Percentiles rank a stretch among this genome's conserved stretches.
phyloP scores from a whole-genome alignment of 23 tunicate genomes.

The Ascidia mentula region DNA sequence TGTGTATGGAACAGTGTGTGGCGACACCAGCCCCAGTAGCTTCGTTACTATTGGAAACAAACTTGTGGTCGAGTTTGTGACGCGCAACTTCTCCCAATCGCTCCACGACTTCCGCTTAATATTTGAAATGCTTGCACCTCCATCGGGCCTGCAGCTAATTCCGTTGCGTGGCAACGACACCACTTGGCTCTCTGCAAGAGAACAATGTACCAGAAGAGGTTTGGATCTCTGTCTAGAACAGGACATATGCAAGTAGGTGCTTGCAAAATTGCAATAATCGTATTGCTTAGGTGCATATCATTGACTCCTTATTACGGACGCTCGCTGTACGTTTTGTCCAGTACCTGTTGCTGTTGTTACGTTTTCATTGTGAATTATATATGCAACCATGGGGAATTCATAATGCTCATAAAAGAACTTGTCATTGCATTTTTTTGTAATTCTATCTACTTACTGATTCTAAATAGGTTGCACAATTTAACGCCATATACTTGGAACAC shows the following conservation, averaged over 20 bases:
- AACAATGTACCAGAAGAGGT: conserved; percentile 10
- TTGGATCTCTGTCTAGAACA: conserved; percentile 34
- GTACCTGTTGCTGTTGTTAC: no score
- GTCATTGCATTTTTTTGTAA: no score
- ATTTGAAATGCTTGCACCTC: conserved; percentile 50
- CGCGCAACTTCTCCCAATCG: not conserved
- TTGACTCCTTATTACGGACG: no score
- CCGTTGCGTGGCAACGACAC: not conserved
- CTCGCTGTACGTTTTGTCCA: no score
- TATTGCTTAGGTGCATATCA: no score
- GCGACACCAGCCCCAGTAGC: conserved; percentile 11
- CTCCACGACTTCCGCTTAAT: conserved; percentile 26
- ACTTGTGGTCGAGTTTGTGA: conserved; percentile 19
- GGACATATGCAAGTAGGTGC: conserved; percentile 54
- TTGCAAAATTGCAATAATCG: no score
- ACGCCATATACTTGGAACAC: no score
- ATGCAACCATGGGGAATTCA: no score
- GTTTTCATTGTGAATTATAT: no score
- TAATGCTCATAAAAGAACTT: no score
- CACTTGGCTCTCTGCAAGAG: conserved; percentile 30
- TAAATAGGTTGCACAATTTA: no score
- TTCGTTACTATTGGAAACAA: conserved; percentile 41
- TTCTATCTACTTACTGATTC: no score
- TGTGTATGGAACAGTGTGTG: conserved; percentile 46
- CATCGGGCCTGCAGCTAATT: conserved; percentile 3